Conservation (phyloP, 2,797 vertebrate genomes). For the Anguilla megastoma region DNA sequence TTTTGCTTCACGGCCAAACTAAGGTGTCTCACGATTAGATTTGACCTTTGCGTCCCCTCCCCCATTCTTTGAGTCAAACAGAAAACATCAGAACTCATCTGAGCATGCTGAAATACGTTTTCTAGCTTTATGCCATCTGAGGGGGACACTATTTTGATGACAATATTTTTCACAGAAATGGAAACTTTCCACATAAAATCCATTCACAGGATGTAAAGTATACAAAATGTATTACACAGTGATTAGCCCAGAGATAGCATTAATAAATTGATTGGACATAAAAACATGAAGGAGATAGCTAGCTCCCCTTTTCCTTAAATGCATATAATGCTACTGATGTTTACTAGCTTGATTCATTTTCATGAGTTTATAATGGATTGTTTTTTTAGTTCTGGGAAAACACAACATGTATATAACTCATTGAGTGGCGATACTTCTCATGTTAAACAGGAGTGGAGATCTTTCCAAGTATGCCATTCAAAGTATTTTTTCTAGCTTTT, state of each 20-base stretch:
- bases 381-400: background rate
- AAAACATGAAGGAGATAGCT: background rate
- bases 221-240: background rate
- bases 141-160: background rate
- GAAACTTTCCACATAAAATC: background rate
- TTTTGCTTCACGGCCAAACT: conserved; percentile 8
- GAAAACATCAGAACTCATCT: background rate
- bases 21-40: conserved; percentile 10
- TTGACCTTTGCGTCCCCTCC: background rate
- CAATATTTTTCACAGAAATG: background rate
- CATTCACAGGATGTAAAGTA: background rate
- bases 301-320: background rate
- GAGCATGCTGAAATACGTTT: background rate
- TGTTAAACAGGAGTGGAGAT: no score
- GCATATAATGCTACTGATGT: background rate
- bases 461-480: no score
- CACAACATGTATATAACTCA: no score
- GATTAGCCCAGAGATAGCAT: background rate
- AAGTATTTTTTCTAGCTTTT: no score
- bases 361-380: background rate
- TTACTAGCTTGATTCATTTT: background rate
- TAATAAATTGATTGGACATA: background rate
- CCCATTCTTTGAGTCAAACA: background rate
- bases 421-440: no score
- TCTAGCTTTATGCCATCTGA: background rate